Percentiles rank a stretch among this genome's conserved stretches.
These are phyloP conservation scores for Ectropis grisescens DNA, from an alignment of 1,140 invertebrate species.

Conservation along the genomic window DNA sequence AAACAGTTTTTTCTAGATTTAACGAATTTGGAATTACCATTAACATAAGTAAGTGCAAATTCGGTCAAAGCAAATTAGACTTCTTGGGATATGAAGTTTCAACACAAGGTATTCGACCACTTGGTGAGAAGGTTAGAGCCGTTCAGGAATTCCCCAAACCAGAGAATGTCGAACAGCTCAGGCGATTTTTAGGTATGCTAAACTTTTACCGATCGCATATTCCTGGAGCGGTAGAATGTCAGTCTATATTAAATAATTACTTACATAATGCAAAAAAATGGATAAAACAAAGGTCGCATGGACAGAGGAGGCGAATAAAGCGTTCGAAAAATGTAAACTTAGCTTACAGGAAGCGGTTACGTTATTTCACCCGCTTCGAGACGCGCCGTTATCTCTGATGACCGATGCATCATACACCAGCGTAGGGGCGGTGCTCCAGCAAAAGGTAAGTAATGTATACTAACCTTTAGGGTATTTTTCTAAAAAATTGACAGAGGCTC, in stretches of 20 bases:
- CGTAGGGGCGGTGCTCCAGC: slow-evolving; percentile 1
- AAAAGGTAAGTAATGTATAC: background rate
- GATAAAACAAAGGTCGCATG: background rate
- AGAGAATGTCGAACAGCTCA: slow-evolving; percentile 1
- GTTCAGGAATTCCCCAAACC: slow-evolving; percentile 2
- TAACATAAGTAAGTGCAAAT: slow-evolving; percentile 5
- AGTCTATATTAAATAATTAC: slow-evolving; percentile 5
- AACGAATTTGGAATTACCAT: slow-evolving; percentile 6
- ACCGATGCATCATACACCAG: slow-evolving; percentile 3
- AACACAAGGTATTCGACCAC: slow-evolving; percentile 1
- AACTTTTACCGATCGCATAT: slow-evolving; percentile 5
- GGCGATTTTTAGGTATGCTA: slow-evolving; percentile 8
- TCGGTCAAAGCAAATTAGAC: slow-evolving; percentile 2
- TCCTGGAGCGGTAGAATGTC: slow-evolving; percentile 1
- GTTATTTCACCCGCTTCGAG: background rate
- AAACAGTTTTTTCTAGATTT: slow-evolving; percentile 1
- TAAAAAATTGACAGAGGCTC: background rate
- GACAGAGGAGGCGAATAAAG: background rate
- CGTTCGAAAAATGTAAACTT: slow-evolving; percentile 1
- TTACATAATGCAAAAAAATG: slow-evolving; percentile 3
- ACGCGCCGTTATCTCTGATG: background rate
- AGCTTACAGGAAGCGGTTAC: background rate
- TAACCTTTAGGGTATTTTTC: slow-evolving; percentile 3
- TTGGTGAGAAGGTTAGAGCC: slow-evolving; percentile 1
- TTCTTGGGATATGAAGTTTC: slow-evolving; percentile 6